Evolutionary conservation across 2,888 invertebrate species (phyloP).

Genomic region (Agapostemon virescens): DNA sequence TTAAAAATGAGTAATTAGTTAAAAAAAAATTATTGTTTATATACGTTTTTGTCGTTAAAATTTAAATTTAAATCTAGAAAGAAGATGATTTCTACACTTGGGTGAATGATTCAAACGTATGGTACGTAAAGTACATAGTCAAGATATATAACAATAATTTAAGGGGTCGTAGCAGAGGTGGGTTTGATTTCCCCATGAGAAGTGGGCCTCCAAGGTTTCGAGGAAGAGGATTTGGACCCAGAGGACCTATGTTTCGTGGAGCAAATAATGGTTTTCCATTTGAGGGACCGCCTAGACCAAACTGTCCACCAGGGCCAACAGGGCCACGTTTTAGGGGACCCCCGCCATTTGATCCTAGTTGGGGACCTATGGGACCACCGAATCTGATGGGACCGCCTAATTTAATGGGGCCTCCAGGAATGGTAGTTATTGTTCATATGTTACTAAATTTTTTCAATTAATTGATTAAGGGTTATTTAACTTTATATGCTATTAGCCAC

Average conservation of each 20-base stretch:
- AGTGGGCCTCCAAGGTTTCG: constrained; percentile 85
- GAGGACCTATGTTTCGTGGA: constrained; percentile 81
- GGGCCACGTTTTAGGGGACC: constrained; percentile 82
- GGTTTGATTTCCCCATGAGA: constrained; percentile 78
- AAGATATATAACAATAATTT: constrained; percentile 63
- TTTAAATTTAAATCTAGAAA: not conserved
- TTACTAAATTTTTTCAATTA: constrained; percentile 6
- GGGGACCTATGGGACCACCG: constrained; percentile 85
- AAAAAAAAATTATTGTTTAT: not conserved
- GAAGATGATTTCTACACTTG: constrained; percentile 32
- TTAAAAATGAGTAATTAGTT: not conserved
- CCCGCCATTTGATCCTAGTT: constrained; percentile 86
- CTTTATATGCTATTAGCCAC: constrained; percentile 71
- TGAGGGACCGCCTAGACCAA: constrained; percentile 81
- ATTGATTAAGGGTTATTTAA: constrained; percentile 43
- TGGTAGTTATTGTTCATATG: constrained; percentile 72
- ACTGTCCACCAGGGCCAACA: constrained; percentile 79
- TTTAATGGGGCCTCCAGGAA: constrained; percentile 81
- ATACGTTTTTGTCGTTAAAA: not conserved
- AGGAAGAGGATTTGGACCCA: constrained; percentile 84
- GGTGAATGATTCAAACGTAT: constrained; percentile 57
- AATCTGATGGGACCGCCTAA: constrained; percentile 82
- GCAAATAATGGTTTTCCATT: constrained; percentile 81
- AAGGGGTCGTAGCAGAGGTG: constrained; percentile 80
- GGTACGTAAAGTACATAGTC: constrained; percentile 54